A percentile compares a stretch with the other conserved stretches of the same genome.
Conservation (phyloP, 1,140 invertebrate species). For the Atta texana region DNA sequence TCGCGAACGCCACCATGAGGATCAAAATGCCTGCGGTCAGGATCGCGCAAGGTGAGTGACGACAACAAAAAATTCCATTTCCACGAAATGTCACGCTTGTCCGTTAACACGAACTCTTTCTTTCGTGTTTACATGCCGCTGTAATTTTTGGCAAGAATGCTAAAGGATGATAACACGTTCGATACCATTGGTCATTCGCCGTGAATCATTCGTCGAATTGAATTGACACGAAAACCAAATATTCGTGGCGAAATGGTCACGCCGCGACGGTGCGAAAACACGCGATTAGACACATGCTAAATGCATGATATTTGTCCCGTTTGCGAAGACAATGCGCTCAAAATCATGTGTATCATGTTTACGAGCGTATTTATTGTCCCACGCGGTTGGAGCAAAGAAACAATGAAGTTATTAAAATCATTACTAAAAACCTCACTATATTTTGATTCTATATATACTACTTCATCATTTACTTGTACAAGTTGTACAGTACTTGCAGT, state of each 20-base stretch:
- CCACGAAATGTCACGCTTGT: neutral
- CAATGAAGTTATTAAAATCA: neutral
- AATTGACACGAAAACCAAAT: neutral
- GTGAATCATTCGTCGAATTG: neutral
- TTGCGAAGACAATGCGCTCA: neutral
- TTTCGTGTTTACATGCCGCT: slow-evolving; percentile 6
- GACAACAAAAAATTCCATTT: neutral
- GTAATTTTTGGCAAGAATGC: neutral
- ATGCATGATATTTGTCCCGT: slow-evolving; percentile 17
- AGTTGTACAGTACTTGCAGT: too few species aligned
- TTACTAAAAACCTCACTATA: neutral
- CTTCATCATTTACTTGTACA: neutral
- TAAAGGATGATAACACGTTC: neutral
- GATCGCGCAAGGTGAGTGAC: slow-evolving; percentile 94
- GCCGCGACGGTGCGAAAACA: slow-evolving; percentile 1
- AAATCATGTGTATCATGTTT: slow-evolving; percentile 13
- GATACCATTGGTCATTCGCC: neutral
- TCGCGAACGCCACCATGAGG: slow-evolving; percentile 92
- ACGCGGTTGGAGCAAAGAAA: neutral
- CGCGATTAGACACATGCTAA: slow-evolving; percentile 18
- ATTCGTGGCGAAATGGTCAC: neutral
- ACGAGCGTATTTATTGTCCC: neutral
- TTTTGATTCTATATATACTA: too few species aligned
- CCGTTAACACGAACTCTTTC: neutral
- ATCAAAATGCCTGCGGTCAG: slow-evolving; percentile 98